These are phyloP conservation scores for Manduca sexta DNA, from an alignment of 1,140 invertebrate species.

Conservation along the genomic window DNA sequence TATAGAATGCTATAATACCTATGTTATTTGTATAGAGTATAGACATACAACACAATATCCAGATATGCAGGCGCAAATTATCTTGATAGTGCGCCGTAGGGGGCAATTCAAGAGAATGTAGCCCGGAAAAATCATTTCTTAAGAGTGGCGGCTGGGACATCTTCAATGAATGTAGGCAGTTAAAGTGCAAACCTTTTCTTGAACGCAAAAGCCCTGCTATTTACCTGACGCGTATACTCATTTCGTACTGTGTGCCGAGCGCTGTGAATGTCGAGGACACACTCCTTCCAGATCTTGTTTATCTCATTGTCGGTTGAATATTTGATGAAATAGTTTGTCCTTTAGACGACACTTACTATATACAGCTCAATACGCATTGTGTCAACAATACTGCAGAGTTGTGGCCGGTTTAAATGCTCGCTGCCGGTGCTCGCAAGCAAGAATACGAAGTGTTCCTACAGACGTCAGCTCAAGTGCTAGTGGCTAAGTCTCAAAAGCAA, in stretches of 20 bases:
- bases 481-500: conserved; percentile 6
- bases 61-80: background rate
- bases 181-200: conserved; percentile 34
- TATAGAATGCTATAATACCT: no score
- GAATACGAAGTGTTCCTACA: conserved; percentile 9
- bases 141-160: conserved; percentile 22
- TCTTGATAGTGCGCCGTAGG: background rate
- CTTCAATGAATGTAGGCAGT: conserved; percentile 34
- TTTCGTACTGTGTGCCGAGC: no score
- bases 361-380: no score
- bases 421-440: no score
- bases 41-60: no score
- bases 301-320: no score
- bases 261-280: no score
- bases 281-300: background rate
- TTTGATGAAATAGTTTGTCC: no score
- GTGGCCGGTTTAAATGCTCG: no score
- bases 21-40: no score
- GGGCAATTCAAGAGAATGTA: conserved; percentile 20
- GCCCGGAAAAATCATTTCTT: conserved; percentile 28
- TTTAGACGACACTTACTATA: no score
- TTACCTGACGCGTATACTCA: background rate
- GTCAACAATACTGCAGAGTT: no score
- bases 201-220: conserved; percentile 22
- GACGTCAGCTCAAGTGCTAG: conserved; percentile 14